Evolutionary conservation across 2,113 vertebrate species (phyloP), one percentile per base, ranked within the genome.

Genomic region (Falco punctatus): DNA sequence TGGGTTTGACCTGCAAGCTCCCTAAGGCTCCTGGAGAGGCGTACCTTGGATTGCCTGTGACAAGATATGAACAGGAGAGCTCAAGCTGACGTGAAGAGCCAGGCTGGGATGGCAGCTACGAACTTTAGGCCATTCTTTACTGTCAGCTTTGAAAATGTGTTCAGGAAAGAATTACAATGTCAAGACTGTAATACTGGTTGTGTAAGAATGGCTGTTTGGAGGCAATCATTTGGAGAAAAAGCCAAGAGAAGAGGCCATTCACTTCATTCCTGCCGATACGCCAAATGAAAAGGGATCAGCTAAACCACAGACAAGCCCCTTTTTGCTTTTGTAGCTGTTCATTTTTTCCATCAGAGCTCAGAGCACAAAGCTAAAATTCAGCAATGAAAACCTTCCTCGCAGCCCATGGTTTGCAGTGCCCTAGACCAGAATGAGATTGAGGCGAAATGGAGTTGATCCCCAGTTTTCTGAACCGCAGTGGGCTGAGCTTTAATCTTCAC

Each of bases 91-190:
- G 18, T 1, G 3, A 91, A 90, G 16, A 83, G 46, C 78, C 78
- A 77, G 89, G 54, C 81, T 89, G 62, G 26, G 84, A 88, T 92
- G 89, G 86, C 81, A 91, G 94, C 91, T 88, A 82, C 59, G 52
- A 81, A 78, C 72, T 74, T 38, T 38, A 38, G 38, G 42, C 86
- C 24, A 32, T 90, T 94, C 70, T 94, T 93, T 81, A 72, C 49
- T 87, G 61, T 38, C 2, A 0, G 5, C 77, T 95, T 95, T 85
- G 89, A 94, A 94, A 96, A 79, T 85, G 81, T 80, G 89, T 70
- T 95, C 92, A 97, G 91, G 94, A 91, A 89, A 92, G 89, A 91
- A 97, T 94, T 95, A 94, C 33, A 69, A 59, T 77, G 84, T 94
- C 89, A 95, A 79, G 78, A 86, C 58, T 91, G 54, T 79, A 96